Conservation (phyloP, 64 coral and sea anemone species). For the Porites lutea region DNA sequence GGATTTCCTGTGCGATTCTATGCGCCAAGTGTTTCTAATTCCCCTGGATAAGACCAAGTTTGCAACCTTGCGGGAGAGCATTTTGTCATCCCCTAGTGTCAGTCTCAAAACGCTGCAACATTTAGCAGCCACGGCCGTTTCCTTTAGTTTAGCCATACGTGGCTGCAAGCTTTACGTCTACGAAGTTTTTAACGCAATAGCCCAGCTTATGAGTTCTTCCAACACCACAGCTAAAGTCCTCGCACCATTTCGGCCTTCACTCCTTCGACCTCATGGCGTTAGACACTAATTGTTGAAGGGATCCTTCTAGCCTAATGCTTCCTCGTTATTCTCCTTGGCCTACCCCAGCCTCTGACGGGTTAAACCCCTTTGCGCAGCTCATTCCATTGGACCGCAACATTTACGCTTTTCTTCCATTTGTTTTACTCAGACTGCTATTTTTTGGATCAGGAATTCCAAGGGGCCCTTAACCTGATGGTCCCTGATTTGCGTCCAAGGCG, state of each 20-base stretch:
- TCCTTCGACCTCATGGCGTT: constrained; percentile 7
- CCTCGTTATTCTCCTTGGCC: constrained; percentile 49
- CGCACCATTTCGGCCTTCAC: background rate
- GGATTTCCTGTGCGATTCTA: constrained; percentile 26
- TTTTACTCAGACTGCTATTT: constrained; percentile 5
- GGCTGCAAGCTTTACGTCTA: constrained; percentile 24
- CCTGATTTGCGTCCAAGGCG: background rate
- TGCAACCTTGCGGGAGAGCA: background rate
- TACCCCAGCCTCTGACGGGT: constrained; percentile 6
- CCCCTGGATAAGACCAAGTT: constrained; percentile 14
- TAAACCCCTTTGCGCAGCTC: background rate
- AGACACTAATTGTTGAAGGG: background rate
- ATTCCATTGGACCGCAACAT: background rate
- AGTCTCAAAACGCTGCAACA: background rate
- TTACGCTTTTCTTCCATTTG: constrained; percentile 38
- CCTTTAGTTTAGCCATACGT: constrained; percentile 37
- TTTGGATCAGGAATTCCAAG: constrained; percentile 6
- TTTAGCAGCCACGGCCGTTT: constrained; percentile 29
- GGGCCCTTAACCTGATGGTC: background rate
- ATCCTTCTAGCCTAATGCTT: background rate
- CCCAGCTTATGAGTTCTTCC: background rate
- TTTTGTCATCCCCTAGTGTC: background rate
- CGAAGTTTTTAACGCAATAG: background rate
- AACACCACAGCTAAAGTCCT: background rate
- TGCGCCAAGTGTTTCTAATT: background rate